Conservation (phyloP, 2,113 vertebrate species). For the Coracopsis vasa region DNA sequence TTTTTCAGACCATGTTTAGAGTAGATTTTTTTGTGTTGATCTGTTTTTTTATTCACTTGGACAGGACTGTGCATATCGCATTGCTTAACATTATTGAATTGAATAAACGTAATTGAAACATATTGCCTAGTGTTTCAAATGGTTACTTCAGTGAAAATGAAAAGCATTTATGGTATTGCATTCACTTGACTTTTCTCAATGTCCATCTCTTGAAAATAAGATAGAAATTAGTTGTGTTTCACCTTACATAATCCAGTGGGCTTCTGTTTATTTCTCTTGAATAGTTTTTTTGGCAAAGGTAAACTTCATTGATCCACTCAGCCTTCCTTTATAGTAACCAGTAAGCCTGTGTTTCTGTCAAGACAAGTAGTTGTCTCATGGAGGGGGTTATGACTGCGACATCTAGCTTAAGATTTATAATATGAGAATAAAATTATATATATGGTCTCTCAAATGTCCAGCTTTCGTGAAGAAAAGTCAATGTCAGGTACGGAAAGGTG, state of each 20-base stretch:
- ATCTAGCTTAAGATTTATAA: background rate
- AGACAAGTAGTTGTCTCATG: background rate
- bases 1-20: background rate
- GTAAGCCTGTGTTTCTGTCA: background rate
- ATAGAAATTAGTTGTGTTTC: background rate
- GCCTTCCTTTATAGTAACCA: background rate
- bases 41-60: background rate
- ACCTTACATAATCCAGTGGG: background rate
- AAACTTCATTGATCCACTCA: background rate
- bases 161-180: background rate
- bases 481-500: background rate
- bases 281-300: background rate
- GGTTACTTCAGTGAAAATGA: background rate
- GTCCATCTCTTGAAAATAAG: background rate
- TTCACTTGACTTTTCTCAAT: background rate
- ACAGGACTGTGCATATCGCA: background rate
- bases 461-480: background rate
- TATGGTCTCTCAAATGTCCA: background rate
- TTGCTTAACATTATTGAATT: background rate
- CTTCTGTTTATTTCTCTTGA: background rate
- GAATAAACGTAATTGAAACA: background rate
- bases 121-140: background rate
- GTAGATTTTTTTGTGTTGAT: background rate
- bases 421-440: background rate
- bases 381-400: background rate